Evolutionary conservation across 2,113 vertebrate species (phyloP).

Genomic region (Numenius arquata): DNA sequence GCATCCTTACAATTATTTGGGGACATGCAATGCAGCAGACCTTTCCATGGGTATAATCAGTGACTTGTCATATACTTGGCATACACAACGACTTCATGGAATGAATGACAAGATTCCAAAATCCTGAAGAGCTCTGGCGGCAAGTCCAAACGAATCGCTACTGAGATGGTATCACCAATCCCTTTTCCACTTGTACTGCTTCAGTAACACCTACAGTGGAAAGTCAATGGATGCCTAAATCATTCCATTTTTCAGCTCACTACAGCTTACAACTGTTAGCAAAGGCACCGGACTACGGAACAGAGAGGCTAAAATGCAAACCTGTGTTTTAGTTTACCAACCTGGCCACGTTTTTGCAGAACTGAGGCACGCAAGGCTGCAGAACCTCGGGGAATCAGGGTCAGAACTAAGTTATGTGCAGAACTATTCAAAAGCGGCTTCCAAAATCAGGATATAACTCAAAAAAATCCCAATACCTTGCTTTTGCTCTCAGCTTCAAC

Average conservation of each 20-base stretch:
- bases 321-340: background rate
- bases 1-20: background rate
- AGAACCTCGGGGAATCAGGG: background rate
- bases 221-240: background rate
- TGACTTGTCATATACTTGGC: background rate
- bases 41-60: background rate
- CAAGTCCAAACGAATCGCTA: background rate
- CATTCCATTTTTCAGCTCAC: background rate
- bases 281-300: background rate
- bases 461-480: background rate
- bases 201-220: background rate
- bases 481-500: background rate
- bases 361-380: background rate
- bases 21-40: background rate
- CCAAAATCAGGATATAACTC: background rate
- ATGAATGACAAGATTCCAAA: background rate
- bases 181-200: background rate
- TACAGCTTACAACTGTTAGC: background rate
- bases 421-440: background rate
- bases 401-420: background rate
- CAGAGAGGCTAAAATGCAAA: background rate
- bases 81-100: background rate
- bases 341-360: background rate
- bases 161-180: background rate
- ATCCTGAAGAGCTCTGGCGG: background rate